These are phyloP conservation scores for Scaeva pyrastri DNA, from an alignment of 2,888 invertebrate species.

Conservation along the genomic window DNA sequence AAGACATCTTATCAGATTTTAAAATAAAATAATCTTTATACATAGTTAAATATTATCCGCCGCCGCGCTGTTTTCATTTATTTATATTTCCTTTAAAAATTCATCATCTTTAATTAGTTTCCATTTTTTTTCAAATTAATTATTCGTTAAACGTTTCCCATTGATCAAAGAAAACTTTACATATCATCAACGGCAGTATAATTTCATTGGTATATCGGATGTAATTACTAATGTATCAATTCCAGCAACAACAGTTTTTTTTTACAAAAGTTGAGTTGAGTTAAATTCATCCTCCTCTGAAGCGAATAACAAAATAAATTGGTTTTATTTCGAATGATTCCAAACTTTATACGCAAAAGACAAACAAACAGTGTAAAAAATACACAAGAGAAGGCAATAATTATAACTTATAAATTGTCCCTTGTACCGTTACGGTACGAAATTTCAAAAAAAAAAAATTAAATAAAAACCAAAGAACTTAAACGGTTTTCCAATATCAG, in stretches of 20 bases:
- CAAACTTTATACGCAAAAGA: background rate
- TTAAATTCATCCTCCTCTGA: background rate
- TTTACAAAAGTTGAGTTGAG: background rate
- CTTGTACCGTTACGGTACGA: background rate
- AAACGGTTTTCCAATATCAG: background rate
- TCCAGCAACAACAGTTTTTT: background rate
- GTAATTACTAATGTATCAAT: slow-evolving; percentile 7
- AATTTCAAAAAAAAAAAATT: no score
- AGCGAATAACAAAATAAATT: slow-evolving; percentile 23
- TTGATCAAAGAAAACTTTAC: background rate
- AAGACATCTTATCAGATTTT: no score
- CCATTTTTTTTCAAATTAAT: background rate
- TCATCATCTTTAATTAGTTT: no score
- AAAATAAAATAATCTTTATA: no score
- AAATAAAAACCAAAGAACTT: background rate
- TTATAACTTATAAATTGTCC: slow-evolving; percentile 23
- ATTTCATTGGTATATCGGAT: background rate
- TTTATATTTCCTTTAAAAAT: background rate
- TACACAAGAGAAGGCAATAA: slow-evolving; percentile 2
- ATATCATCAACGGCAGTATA: background rate
- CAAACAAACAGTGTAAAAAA: slow-evolving; percentile 3
- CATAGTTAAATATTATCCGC: no score
- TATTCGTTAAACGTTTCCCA: background rate
- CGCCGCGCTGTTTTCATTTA: no score
- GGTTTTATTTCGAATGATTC: slow-evolving; percentile 11